These are phyloP conservation scores for Netelia melanura DNA, from an alignment of 2,888 invertebrate species.

Conservation along the genomic window DNA sequence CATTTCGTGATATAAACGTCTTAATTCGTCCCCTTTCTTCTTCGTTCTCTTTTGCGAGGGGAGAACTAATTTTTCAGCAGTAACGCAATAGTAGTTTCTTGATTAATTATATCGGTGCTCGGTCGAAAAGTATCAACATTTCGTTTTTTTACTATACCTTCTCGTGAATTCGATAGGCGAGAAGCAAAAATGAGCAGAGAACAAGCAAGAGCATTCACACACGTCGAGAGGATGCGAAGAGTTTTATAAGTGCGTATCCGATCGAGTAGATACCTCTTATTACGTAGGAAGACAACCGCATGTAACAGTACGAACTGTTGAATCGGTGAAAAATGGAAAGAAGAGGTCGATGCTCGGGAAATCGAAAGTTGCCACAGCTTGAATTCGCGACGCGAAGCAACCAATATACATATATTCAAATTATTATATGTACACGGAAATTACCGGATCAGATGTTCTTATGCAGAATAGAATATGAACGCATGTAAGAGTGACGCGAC, in stretches of 20 bases:
- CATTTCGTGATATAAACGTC: too few relatives aligned
- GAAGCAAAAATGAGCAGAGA: slow-evolving; percentile 51
- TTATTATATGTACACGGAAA: not conserved
- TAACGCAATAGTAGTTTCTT: slow-evolving; percentile 3
- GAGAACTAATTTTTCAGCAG: not conserved
- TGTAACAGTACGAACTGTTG: slow-evolving; percentile 16
- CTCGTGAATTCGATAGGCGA: slow-evolving; percentile 28
- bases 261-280: slow-evolving; percentile 64
- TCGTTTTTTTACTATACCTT: slow-evolving; percentile 2
- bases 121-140: not conserved
- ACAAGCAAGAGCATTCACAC: slow-evolving; percentile 60
- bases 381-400: slow-evolving; percentile 28
- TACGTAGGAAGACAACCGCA: slow-evolving; percentile 53
- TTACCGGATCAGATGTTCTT: slow-evolving; percentile 13
- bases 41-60: too few relatives aligned
- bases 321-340: slow-evolving; percentile 26
- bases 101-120: not conserved
- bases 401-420: slow-evolving; percentile 49
- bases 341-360: slow-evolving; percentile 63
- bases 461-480: slow-evolving; percentile 13
- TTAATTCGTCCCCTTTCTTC: too few relatives aligned
- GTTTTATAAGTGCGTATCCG: slow-evolving; percentile 60
- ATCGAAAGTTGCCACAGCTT: slow-evolving; percentile 47
- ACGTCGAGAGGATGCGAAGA: slow-evolving; percentile 34
- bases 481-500: slow-evolving; percentile 1